These are phyloP conservation scores for Planococcus citri DNA, from an alignment of 1,140 invertebrate species.

Conservation along the genomic window DNA sequence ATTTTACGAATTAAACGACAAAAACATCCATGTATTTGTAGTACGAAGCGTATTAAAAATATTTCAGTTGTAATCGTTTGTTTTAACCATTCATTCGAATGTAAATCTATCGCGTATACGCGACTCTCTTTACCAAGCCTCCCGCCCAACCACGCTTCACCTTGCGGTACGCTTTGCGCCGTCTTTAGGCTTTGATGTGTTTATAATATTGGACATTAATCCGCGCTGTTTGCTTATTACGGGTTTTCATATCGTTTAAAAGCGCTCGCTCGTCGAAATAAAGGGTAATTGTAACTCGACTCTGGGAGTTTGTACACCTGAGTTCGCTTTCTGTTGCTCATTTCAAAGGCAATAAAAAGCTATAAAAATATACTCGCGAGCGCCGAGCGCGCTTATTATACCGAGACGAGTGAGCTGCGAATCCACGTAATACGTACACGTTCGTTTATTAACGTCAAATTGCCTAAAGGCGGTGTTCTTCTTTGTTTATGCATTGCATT, in stretches of 20 bases:
- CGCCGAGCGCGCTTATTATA: too few relatives aligned
- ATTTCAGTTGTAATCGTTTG: constrained; percentile 1
- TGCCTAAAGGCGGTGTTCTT: too few relatives aligned
- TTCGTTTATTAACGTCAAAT: constrained; percentile 12
- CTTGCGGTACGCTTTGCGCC: too few relatives aligned
- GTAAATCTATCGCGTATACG: neutral
- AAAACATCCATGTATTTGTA: too few relatives aligned
- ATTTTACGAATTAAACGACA: neutral
- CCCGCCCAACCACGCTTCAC: too few relatives aligned
- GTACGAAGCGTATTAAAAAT: neutral
- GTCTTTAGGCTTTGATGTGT: constrained; percentile 1
- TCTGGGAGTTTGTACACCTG: constrained; percentile 14
- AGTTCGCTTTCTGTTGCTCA: neutral
- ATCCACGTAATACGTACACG: neutral
- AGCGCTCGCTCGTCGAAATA: neutral
- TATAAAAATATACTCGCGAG: neutral
- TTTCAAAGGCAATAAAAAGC: constrained; percentile 13
- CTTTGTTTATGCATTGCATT: too few relatives aligned
- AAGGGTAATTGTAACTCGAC: neutral
- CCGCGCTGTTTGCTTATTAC: constrained; percentile 17
- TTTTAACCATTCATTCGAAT: neutral
- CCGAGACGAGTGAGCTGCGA: neutral
- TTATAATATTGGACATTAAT: constrained; percentile 19
- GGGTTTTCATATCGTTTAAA: constrained; percentile 9
- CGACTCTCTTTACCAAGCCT: too few relatives aligned